Evolutionary conservation across 1,140 invertebrate species (phyloP).

Genomic region (Drosophila dunni): DNA sequence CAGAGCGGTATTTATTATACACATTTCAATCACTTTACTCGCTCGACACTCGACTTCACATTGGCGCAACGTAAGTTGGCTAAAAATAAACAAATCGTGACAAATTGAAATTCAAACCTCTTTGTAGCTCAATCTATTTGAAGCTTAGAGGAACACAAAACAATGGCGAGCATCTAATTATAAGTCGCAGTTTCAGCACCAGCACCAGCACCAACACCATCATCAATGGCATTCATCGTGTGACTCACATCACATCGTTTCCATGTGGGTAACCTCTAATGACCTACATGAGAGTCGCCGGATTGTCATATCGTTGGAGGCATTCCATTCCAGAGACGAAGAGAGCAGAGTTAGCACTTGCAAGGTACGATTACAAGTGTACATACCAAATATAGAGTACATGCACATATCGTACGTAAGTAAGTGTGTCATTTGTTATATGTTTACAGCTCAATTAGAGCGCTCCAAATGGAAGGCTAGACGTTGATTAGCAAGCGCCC

Average conservation of each 20-base stretch:
- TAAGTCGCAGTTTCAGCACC: conserved; percentile 2
- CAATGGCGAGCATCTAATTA: conserved; percentile 66
- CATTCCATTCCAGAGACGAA: conserved; percentile 12
- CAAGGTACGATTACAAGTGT: conserved; percentile 17
- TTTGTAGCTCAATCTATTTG: conserved; percentile 18
- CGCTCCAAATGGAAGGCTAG: conserved; percentile 36
- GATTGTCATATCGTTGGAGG: conserved; percentile 8
- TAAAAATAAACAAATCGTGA: conserved; percentile 77
- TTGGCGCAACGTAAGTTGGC: conserved; percentile 32
- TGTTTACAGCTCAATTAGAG: conserved; percentile 44
- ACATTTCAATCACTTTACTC: not conserved
- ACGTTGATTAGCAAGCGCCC: conserved; percentile 39
- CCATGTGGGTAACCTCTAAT: conserved; percentile 58
- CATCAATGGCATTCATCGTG: conserved; percentile 42
- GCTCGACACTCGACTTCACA: not conserved
- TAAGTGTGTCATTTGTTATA: conserved; percentile 7
- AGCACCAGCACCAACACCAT: conserved; percentile 10
- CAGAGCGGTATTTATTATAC: not conserved
- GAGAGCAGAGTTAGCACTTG: conserved; percentile 37
- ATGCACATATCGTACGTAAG: not conserved
- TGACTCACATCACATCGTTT: conserved; percentile 44
- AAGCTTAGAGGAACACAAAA: conserved; percentile 29
- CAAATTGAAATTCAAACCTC: conserved; percentile 46
- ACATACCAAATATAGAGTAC: conserved; percentile 45
- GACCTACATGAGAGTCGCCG: conserved; percentile 61